Evolutionary conservation across 2,888 invertebrate genomes (phyloP).

Genomic region (Noctua janthina): DNA sequence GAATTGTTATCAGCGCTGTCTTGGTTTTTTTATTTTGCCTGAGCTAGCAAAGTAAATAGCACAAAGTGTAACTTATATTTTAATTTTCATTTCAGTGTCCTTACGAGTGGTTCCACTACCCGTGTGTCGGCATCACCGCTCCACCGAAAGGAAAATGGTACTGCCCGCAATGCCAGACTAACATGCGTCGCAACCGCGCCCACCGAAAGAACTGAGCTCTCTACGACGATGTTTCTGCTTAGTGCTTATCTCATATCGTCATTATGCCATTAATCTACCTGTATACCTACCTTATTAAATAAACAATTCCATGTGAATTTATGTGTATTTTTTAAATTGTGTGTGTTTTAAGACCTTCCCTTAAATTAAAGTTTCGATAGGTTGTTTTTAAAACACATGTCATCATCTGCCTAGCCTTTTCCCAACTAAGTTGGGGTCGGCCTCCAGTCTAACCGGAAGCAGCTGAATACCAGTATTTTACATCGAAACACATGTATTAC

Average conservation of each 20-base stretch:
- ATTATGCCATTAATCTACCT: conserved; percentile 60
- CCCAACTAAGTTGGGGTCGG: no score
- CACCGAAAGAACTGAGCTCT: conserved; percentile 93
- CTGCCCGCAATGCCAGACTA: conserved; percentile 98
- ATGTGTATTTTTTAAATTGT: conserved; percentile 11
- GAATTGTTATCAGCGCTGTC: no score
- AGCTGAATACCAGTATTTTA: no score
- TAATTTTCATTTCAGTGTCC: conserved; percentile 93
- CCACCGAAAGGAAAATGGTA: conserved; percentile 99
- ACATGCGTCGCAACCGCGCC: conserved; percentile 95
- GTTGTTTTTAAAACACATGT: not conserved
- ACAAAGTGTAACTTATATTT: not conserved
- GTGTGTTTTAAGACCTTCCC: not conserved
- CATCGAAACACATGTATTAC: no score
- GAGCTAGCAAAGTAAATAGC: no score
- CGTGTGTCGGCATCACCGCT: conserved; percentile 98
- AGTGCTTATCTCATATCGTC: conserved; percentile 58
- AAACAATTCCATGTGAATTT: conserved; percentile 65
- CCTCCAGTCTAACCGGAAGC: no score
- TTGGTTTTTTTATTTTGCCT: no score
- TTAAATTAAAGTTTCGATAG: not conserved
- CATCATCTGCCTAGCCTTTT: no score
- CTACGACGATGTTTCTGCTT: conserved; percentile 45
- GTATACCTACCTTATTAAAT: conserved; percentile 61
- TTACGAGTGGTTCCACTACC: conserved; percentile 99